Base-by-base conservation (phyloP, 1,140 invertebrate genomes). In the Trypoxylus dichotomus region DNA sequence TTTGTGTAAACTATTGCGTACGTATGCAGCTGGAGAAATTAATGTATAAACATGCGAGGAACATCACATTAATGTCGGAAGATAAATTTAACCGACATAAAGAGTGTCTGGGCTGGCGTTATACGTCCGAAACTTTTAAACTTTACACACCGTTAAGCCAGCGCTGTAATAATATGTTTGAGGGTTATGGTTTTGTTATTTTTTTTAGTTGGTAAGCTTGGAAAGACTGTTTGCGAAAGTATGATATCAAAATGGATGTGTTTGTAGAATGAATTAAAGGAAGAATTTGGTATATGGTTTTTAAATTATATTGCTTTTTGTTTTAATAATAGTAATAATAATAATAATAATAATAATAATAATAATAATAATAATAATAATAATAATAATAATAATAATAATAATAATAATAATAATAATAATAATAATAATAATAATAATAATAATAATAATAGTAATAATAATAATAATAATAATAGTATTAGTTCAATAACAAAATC, bases 41-140 rank as follows among this genome's bases (percentile, higher is more conserved):
- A 54, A 54, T 54, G 47, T 54, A 54, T 54, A 54, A 54, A 54
- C 47, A 54, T n/a, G 47, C 47, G n/a, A 54, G 47, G 19, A 54
- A 54, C 47, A 54, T 54, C 19, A 15, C 47, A 54, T 54, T 54
- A 54, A 54, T 54, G 47, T 15, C 47, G 47, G 47, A 54, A 54
- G 47, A 54, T 54, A 54, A 54, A 54, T 54, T 54, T 54, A 54
- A 54, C 47, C 47, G 47, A 13, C 47, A 54, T 54, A 54, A 54
- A 54, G 47, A 54, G 15, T 15, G 47, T 54, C 47, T 54, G 15
- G 47, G 47, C 13, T 54, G 47, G 7, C 47, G 15, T 15, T 54
- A 54, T 54, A 19, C 19, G 47, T 54, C 47, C 47, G 6, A 54
- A 54, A 54, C 47, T 54, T n/a, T 54, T 54, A 13, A 54, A 54